These are phyloP conservation scores for Bufo gargarizans DNA, from an alignment of 2,113 vertebrate species.

Conservation along the genomic window DNA sequence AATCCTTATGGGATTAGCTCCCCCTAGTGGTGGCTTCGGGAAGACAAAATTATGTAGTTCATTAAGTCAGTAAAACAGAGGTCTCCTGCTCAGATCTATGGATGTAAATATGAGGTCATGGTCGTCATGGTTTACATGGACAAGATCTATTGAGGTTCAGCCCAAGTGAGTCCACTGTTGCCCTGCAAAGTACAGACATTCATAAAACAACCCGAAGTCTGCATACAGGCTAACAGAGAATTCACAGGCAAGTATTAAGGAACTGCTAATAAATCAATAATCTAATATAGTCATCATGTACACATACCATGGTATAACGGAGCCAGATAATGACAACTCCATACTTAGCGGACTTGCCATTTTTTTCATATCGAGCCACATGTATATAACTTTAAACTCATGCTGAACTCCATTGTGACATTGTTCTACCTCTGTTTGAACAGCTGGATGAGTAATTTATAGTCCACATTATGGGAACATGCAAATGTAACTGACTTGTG, in stretches of 20 bases:
- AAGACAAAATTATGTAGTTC: background rate
- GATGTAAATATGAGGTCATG: too few species aligned
- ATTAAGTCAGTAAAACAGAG: background rate
- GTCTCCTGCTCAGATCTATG: background rate
- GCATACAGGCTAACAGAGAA: background rate
- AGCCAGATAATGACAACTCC: background rate
- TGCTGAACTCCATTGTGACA: background rate
- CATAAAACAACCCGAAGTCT: background rate
- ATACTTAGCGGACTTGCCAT: background rate
- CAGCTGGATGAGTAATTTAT: background rate
- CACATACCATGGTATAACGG: background rate
- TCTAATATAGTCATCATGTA: too few species aligned
- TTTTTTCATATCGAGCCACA: background rate
- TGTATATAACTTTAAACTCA: background rate
- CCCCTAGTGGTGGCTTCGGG: background rate
- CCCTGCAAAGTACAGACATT: background rate
- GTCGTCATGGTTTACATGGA: background rate
- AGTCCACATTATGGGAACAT: background rate
- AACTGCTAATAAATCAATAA: too few species aligned
- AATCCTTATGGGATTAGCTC: background rate
- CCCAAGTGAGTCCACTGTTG: background rate
- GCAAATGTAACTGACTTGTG: conserved; percentile 17
- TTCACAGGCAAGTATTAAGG: too few species aligned
- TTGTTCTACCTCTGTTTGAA: background rate
- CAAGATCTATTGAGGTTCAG: background rate